Conservation (phyloP, 2,797 vertebrate species). For the Arnoldichthys spilopterus region DNA sequence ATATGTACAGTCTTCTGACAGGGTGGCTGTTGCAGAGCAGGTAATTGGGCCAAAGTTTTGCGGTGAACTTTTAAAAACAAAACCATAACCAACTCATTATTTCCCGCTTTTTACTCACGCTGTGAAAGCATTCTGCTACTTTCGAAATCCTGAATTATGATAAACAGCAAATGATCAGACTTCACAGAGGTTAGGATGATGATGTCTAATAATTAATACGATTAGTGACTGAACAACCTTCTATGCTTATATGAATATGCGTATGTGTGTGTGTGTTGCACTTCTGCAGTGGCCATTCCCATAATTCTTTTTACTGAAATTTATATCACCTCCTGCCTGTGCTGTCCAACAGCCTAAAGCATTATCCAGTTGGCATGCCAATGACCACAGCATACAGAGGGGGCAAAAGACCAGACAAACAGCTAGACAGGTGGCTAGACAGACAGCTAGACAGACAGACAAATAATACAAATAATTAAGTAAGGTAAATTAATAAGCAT, state of each 20-base stretch:
- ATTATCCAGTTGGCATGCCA: constrained; percentile 72
- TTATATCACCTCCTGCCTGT: constrained; percentile 81
- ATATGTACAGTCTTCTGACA: constrained; percentile 53
- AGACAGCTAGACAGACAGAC: constrained; percentile 9
- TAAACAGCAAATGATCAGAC: constrained; percentile 13
- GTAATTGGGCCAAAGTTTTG: constrained; percentile 57
- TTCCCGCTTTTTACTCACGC: constrained; percentile 15
- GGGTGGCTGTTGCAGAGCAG: constrained; percentile 47
- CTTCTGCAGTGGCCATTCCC: constrained; percentile 75
- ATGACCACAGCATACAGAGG: constrained; percentile 66
- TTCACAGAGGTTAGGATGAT: not conserved
- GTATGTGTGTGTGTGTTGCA: constrained; percentile 53
- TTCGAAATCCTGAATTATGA: not conserved
- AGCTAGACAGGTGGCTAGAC: constrained; percentile 12
- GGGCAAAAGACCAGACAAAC: not conserved
- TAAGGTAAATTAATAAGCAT: not conserved
- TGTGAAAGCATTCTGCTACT: not conserved
- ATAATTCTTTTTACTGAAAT: constrained; percentile 86
- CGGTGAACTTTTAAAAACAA: constrained; percentile 53
- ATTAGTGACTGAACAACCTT: not conserved
- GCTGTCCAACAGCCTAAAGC: constrained; percentile 79
- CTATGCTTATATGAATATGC: no score
- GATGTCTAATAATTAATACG: not conserved
- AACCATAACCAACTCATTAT: constrained; percentile 36
- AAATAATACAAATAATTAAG: not conserved